These are phyloP conservation scores for Caenorhabditis afra DNA, from an alignment of 2,888 invertebrate genomes.

Conservation along the genomic window DNA sequence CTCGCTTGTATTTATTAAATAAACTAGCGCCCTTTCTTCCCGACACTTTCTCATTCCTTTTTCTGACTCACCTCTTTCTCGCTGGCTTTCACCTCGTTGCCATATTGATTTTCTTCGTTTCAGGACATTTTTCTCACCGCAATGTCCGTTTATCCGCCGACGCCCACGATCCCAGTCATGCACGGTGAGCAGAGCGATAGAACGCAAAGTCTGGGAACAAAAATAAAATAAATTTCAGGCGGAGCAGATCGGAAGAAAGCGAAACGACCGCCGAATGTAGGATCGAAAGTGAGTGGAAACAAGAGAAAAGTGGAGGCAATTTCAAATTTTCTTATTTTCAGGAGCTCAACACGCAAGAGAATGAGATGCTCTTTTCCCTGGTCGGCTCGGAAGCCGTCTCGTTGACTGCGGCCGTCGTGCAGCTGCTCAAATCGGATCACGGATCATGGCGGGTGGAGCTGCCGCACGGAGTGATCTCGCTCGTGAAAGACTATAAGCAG, in stretches of 20 bases:
- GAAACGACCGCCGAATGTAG: slow-evolving; percentile 54
- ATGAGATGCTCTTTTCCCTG: slow-evolving; percentile 54
- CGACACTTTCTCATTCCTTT: slow-evolving; percentile 5
- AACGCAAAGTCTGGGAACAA: too few relatives aligned
- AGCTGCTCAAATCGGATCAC: slow-evolving; percentile 65
- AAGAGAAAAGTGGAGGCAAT: background rate
- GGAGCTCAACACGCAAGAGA: slow-evolving; percentile 60
- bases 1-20: slow-evolving; percentile 27
- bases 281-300: slow-evolving; percentile 42
- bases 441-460: slow-evolving; percentile 66
- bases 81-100: slow-evolving; percentile 6
- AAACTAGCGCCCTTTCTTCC: slow-evolving; percentile 18
- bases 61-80: slow-evolving; percentile 17
- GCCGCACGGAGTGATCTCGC: slow-evolving; percentile 68
- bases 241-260: slow-evolving; percentile 41
- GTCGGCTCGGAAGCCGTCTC: slow-evolving; percentile 70
- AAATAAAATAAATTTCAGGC: slow-evolving; percentile 24
- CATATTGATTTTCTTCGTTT: slow-evolving; percentile 21
- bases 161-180: slow-evolving; percentile 55
- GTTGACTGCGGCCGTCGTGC: slow-evolving; percentile 72
- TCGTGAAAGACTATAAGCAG: slow-evolving; percentile 73
- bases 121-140: background rate
- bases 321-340: slow-evolving; percentile 19
- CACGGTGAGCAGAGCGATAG: slow-evolving; percentile 24
- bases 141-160: slow-evolving; percentile 62